phyloP scores from a whole-genome alignment of 2,888 invertebrate genomes.

The Eilema depressum region DNA sequence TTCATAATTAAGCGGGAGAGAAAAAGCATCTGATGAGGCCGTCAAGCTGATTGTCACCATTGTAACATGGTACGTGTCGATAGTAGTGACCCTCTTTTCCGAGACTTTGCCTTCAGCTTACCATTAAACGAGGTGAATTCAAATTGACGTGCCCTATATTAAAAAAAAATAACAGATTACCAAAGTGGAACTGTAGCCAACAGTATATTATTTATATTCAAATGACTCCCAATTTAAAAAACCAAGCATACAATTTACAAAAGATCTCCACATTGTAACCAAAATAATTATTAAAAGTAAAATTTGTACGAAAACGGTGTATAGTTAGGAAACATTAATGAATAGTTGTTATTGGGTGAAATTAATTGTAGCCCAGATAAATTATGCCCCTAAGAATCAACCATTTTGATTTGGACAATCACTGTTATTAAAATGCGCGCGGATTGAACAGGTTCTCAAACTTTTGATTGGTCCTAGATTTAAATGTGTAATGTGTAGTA shows the following conservation, averaged over 20 bases:
- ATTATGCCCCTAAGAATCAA: slow-evolving; percentile 68
- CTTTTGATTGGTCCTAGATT: slow-evolving; percentile 5
- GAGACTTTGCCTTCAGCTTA: too few species aligned
- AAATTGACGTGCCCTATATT: too few species aligned
- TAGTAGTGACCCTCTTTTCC: too few species aligned
- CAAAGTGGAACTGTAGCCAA: too few species aligned
- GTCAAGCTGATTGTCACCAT: too few species aligned
- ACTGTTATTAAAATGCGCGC: slow-evolving; percentile 69
- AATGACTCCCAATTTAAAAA: slow-evolving; percentile 21
- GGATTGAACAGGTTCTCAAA: slow-evolving; percentile 40
- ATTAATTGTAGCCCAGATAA: slow-evolving; percentile 75
- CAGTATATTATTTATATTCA: slow-evolving; percentile 5
- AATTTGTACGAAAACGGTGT: slow-evolving; percentile 48
- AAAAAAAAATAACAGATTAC: too few species aligned
- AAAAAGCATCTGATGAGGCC: too few species aligned
- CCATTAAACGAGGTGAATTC: too few species aligned
- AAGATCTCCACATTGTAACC: slow-evolving; percentile 36
- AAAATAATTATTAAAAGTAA: slow-evolving; percentile 41
- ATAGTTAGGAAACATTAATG: slow-evolving; percentile 71
- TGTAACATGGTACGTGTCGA: too few species aligned
- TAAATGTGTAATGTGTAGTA: neutral
- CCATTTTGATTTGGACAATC: slow-evolving; percentile 69
- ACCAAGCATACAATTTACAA: slow-evolving; percentile 19
- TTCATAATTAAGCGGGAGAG: too few species aligned
- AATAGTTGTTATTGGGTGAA: slow-evolving; percentile 74